Conservation (phyloP, 2,888 invertebrate genomes). For the Temnothorax unifasciatus region DNA sequence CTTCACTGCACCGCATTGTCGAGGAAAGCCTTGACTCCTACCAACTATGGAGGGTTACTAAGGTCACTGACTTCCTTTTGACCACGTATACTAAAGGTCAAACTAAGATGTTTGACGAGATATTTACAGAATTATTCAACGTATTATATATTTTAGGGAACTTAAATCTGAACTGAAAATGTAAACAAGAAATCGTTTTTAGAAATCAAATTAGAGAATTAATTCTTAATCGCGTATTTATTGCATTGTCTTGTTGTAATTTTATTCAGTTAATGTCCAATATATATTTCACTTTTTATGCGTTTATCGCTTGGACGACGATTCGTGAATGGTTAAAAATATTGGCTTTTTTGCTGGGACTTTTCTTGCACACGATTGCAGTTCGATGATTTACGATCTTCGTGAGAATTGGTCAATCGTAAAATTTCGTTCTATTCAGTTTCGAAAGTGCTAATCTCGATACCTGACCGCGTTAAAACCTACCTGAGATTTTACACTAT, state of each 20-base stretch:
- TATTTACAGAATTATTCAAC: background rate
- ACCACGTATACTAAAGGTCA: background rate
- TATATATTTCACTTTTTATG: background rate
- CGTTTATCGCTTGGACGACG: too few relatives aligned
- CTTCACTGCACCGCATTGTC: background rate
- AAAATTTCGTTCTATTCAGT: too few relatives aligned
- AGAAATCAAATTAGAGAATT: background rate
- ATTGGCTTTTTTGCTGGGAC: background rate
- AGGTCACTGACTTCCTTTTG: constrained; percentile 5
- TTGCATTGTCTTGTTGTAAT: background rate
- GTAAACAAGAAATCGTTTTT: background rate
- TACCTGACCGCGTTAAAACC: too few relatives aligned
- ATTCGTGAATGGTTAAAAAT: background rate
- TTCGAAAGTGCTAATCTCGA: too few relatives aligned
- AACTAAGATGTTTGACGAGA: background rate
- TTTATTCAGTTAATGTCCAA: background rate
- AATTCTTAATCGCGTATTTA: background rate
- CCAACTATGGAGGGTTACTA: background rate
- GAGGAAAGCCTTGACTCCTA: constrained; percentile 12
- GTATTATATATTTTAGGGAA: background rate
- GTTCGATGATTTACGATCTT: background rate
- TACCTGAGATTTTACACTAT: too few relatives aligned
- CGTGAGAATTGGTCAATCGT: too few relatives aligned
- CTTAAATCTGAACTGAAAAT: background rate
- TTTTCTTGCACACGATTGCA: background rate